Evolutionary conservation across 2,797 vertebrate genomes (phyloP), one percentile per base, ranked within the genome.

Genomic region (Rhynchonycteris naso): DNA sequence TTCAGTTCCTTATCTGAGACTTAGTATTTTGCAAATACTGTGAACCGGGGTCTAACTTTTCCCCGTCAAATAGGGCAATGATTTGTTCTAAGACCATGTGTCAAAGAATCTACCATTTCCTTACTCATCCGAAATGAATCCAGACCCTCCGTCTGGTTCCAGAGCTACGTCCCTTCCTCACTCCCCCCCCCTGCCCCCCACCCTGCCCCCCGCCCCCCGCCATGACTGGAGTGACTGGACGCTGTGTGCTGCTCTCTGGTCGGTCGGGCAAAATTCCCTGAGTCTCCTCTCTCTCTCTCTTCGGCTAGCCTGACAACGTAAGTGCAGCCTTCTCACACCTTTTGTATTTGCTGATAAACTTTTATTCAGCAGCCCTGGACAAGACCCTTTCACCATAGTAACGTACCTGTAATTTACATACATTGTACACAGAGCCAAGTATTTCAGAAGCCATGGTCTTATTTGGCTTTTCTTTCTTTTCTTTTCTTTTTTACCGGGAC

Each of bases 161-260:
- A 9, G 7, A 10, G 15, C 12, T 26, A 28, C 11, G 35, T 28
- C 26, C 9, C 43, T 22, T 54, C n/a, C 15, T 35, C 52, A 3
- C 11, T 10, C 2, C 50, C 26, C 38, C 21, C 10, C n/a, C n/a
- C n/a, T n/a, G n/a, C n/a, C n/a, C n/a, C n/a, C n/a, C n/a, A n/a
- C n/a, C n/a, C n/a, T n/a, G n/a, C n/a, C n/a, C n/a, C n/a, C n/a
- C n/a, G n/a, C n/a, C n/a, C n/a, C n/a, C n/a, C n/a, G n/a, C 4
- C 21, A 4, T 38, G 5, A 10, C 3, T 11, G 19, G 65, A 22
- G 9, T 3, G 16, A 3, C 18, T 6, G 2, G 26, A 0, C 0
- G 0, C 33, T 47, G 7, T 1, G 6, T 16, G 18, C 18, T 18
- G 10, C 24, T 2, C 4, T 13, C 47, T 7, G 4, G 2, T 11